A percentile compares a stretch with the other conserved stretches of the same genome.
Evolutionary conservation across 2,888 invertebrate species (phyloP).

Genomic region (Netelia fuscicornis): DNA sequence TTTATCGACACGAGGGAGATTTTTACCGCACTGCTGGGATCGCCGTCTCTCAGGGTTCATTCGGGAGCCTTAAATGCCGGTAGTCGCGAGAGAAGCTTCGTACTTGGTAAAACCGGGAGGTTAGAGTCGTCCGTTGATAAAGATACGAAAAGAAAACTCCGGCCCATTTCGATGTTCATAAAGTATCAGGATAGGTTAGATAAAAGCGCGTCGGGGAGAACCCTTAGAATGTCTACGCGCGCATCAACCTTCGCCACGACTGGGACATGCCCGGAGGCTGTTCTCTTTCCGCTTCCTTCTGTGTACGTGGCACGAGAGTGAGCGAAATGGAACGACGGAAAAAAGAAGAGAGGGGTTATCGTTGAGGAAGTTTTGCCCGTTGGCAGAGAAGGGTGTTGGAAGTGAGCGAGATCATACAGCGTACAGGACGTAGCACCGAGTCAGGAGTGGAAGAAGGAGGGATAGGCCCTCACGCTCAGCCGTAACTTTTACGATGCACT

Average conservation of each 20-base stretch:
- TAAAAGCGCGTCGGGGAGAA: conserved; percentile 46
- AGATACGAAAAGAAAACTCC: conserved; percentile 43
- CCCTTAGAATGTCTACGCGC: conserved; percentile 44
- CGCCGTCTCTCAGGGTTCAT: conserved; percentile 4
- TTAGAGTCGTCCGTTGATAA: conserved; percentile 27
- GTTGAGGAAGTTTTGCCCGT: conserved; percentile 66
- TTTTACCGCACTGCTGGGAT: not conserved
- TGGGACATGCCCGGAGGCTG: conserved; percentile 24
- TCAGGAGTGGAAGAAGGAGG: conserved; percentile 21
- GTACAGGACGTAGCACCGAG: conserved; percentile 15
- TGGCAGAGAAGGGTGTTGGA: conserved; percentile 44
- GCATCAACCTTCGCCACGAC: conserved; percentile 49
- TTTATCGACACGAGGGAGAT: not conserved
- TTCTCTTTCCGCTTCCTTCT: conserved; percentile 65
- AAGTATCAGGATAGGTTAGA: conserved; percentile 40
- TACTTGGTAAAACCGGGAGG: conserved; percentile 8
- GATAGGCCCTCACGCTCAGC: conserved; percentile 65
- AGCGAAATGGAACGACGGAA: conserved; percentile 7
- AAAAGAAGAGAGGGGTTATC: conserved; percentile 37
- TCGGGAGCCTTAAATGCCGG: conserved; percentile 20
- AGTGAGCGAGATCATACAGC: conserved; percentile 16
- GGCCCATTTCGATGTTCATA: conserved; percentile 52
- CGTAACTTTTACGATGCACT: conserved; percentile 76
- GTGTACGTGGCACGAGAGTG: conserved; percentile 37
- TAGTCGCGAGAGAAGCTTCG: conserved; percentile 12